A percentile compares a stretch with the other conserved stretches of the same genome.
phyloP scores from a whole-genome alignment of 2,797 vertebrate genomes.

The Clamator glandarius region DNA sequence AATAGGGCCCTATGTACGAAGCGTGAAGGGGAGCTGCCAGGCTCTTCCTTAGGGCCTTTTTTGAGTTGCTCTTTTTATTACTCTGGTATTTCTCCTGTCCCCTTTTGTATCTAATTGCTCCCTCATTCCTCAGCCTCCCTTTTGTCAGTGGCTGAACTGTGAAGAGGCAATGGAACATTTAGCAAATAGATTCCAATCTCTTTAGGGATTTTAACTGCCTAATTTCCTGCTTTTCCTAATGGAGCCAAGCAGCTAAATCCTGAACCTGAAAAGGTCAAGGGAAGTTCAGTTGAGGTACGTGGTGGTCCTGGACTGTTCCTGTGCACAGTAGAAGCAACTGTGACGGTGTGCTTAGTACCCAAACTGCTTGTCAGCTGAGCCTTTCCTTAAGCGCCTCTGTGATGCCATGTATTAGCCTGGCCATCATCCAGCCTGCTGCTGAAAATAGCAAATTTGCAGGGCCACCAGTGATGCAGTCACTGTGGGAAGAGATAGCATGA shows the following conservation, averaged over 20 bases:
- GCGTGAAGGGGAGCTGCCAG: background rate
- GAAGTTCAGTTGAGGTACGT: background rate
- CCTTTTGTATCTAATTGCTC: background rate
- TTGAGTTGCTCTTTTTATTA: background rate
- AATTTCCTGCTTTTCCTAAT: background rate
- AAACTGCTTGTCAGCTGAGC: background rate
- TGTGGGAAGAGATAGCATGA: background rate
- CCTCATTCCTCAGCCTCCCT: background rate
- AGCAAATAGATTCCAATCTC: background rate
- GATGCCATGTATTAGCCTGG: background rate
- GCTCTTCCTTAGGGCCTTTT: background rate
- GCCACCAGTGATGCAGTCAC: fast-evolving
- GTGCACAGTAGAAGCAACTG: background rate
- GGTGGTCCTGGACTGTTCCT: background rate
- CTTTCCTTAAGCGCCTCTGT: background rate
- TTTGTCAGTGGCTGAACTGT: background rate
- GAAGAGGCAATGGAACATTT: background rate
- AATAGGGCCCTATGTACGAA: background rate
- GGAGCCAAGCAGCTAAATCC: conserved; percentile 23
- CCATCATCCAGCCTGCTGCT: background rate
- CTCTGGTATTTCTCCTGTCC: background rate
- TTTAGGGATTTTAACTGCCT: background rate
- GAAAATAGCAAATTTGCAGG: fast-evolving
- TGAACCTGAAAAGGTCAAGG: background rate
- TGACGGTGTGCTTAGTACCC: background rate